These are phyloP conservation scores for Meganola albula DNA, from an alignment of 2,888 invertebrate species.

Conservation along the genomic window DNA sequence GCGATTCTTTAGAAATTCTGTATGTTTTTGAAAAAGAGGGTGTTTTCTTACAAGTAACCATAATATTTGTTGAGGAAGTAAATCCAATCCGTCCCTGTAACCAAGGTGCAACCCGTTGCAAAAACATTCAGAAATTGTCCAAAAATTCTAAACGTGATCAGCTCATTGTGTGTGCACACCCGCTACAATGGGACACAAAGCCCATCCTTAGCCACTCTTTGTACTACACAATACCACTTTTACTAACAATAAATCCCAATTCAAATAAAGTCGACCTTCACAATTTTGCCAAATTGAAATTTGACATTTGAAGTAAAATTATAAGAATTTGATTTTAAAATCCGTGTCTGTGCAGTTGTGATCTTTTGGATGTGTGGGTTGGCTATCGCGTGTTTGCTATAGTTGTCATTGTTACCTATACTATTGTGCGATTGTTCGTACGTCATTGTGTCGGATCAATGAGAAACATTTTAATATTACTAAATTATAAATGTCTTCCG, in stretches of 20 bases:
- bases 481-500: conserved; percentile 77
- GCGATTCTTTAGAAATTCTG: no score
- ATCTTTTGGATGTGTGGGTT: conserved; percentile 23
- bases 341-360: conserved; percentile 15
- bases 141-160: conserved; percentile 72
- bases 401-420: conserved; percentile 75
- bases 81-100: conserved; percentile 43
- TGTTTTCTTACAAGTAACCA: no score
- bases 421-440: conserved; percentile 70
- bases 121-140: conserved; percentile 72
- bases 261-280: conserved; percentile 16
- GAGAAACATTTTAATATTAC: conserved; percentile 77
- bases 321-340: conserved; percentile 9
- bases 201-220: conserved; percentile 75
- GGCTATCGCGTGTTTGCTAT: conserved; percentile 70
- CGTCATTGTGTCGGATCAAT: conserved; percentile 66
- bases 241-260: conserved; percentile 49
- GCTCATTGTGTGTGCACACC: conserved; percentile 68
- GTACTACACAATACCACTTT: conserved; percentile 68
- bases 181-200: conserved; percentile 69
- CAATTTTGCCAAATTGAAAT: conserved; percentile 18
- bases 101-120: conserved; percentile 77
- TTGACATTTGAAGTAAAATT: conserved; percentile 1
- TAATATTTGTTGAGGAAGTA: no score
- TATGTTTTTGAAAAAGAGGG: no score